Evolutionary conservation across 1,140 invertebrate genomes (phyloP), one percentile per base, ranked within the genome.

Genomic region (Pseudobourletiella spinata): DNA sequence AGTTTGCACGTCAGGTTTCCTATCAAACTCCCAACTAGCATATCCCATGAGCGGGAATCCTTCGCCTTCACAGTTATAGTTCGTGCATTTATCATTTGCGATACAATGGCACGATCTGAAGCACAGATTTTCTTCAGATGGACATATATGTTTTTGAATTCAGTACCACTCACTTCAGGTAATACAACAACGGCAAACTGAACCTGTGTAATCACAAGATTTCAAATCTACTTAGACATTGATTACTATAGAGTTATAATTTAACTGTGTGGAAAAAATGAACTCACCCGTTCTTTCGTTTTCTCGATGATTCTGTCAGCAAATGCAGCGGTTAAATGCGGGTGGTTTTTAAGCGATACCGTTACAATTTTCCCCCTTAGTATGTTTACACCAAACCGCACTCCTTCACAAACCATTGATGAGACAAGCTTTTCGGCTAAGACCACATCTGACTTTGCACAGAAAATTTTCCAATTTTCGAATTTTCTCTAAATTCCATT

Each of bases 1-100:
- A 97, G 74, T 78, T 98, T 97, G 72, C 91, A 94, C 72, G 94
- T 95, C 43, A 97, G 93, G 78, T 97, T 14, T 6, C 8, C 4
- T 24, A 51, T 6, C 25, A 51, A 26, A 8, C 48, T 26, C 14
- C 22, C 14, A 14, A 25, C 24, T 3, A 51, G n/a, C 28, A 26
- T 4, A 51, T 24, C 24, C 4, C 48, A 39, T 11, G 8, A 11
- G 8, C 32, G 32, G 8, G 48, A 51, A 18, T 51, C 14, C 15
- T 25, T 51, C 24, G 15, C 48, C 22, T 51, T 26, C 4, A 25
- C n/a, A 11, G 8, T 39, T 39, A 39, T 8, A 39, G 48, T 51
- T 3, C 14, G 2, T 26, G 4, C 22, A 8, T 22, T 24, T 8
- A 51, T 26, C 48, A 51, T 51, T 51, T 51, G 48, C 3, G 48